Conservation (phyloP, 2,888 invertebrate species). For the Noctua comes region DNA sequence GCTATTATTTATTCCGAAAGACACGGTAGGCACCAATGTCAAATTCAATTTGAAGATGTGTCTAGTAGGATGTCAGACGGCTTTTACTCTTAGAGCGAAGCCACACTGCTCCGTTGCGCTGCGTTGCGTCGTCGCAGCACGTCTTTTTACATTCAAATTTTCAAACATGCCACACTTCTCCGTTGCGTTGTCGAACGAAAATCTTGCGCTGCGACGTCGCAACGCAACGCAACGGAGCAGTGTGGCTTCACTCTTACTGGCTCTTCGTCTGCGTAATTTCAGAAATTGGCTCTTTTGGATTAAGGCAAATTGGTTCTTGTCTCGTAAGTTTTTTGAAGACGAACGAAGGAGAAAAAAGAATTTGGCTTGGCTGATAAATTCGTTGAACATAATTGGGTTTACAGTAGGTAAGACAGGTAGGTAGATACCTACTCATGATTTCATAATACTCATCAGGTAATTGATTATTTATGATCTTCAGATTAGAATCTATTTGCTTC, state of each 20-base stretch:
- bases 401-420: neutral
- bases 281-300: slow-evolving; percentile 1
- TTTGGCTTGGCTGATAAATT: neutral
- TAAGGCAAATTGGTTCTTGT: neutral
- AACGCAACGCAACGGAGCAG: no score
- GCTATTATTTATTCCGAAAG: neutral
- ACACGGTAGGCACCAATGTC: neutral
- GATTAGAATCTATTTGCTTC: slow-evolving; percentile 15
- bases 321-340: neutral
- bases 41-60: neutral
- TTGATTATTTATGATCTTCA: slow-evolving; percentile 11
- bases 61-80: neutral
- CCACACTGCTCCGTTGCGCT: no score
- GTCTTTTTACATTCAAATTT: no score
- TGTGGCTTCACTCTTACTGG: no score
- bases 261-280: neutral
- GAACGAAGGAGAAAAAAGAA: neutral
- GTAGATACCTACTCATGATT: neutral
- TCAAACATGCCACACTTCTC: no score
- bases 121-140: no score
- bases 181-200: no score
- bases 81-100: no score
- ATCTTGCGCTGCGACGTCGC: no score
- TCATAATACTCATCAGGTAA: neutral
- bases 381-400: neutral